Percentiles rank a stretch among this genome's conserved stretches.
phyloP scores from a whole-genome alignment of 1,140 invertebrate genomes.

The Zaprionus inermis region DNA sequence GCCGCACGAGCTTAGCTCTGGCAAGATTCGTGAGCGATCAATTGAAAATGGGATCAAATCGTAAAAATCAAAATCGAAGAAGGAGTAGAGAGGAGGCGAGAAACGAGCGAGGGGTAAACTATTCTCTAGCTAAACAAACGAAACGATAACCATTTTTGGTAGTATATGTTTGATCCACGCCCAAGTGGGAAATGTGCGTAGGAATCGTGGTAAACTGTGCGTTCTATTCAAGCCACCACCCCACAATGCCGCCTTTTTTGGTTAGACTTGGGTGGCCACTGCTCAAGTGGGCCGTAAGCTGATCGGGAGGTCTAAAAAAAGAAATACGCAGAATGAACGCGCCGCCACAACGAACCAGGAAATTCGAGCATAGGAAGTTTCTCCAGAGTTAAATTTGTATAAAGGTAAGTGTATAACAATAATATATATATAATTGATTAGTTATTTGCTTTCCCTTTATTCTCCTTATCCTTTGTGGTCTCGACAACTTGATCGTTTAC shows the following conservation, averaged over 20 bases:
- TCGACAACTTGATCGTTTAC: too few relatives aligned
- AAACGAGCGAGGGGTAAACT: too few relatives aligned
- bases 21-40: conserved; percentile 31
- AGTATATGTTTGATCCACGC: conserved; percentile 17
- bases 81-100: neutral
- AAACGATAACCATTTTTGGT: conserved; percentile 7
- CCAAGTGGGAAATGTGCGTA: conserved; percentile 32
- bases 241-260: neutral
- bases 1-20: conserved; percentile 55
- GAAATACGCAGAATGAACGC: neutral
- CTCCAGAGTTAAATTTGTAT: too few relatives aligned
- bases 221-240: neutral
- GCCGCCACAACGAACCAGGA: too few relatives aligned
- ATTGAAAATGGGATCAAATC: conserved; percentile 38
- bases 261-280: conserved; percentile 16
- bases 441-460: too few relatives aligned
- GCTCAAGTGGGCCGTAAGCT: conserved; percentile 10
- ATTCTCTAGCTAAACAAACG: too few relatives aligned
- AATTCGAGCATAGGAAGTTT: too few relatives aligned
- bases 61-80: conserved; percentile 11
- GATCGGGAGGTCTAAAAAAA: conserved; percentile 6
- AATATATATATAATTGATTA: too few relatives aligned
- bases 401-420: too few relatives aligned
- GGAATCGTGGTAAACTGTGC: neutral
- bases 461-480: too few relatives aligned